Evolutionary conservation across 2,888 invertebrate species (phyloP).

Genomic region (Megaustenia siamemsis): DNA sequence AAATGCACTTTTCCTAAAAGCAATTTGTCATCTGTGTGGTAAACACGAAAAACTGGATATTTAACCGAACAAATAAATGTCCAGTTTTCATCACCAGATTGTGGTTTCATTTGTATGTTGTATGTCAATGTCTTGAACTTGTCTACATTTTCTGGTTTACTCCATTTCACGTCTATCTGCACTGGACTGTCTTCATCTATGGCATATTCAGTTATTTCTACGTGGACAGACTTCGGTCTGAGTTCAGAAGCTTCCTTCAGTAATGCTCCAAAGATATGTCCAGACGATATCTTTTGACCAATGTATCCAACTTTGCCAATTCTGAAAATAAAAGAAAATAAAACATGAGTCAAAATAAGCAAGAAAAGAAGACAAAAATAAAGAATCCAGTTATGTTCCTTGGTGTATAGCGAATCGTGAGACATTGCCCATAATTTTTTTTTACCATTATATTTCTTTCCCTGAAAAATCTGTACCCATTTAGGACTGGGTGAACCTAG

Average conservation of each 20-base stretch:
- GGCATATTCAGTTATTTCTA: not conserved
- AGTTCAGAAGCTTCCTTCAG: not conserved
- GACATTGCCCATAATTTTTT: too few relatives aligned
- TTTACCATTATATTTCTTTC: too few relatives aligned
- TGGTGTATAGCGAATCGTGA: too few relatives aligned
- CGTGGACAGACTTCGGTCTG: not conserved
- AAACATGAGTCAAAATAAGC: too few relatives aligned
- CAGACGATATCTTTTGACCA: constrained; percentile 9
- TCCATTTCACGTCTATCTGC: constrained; percentile 34
- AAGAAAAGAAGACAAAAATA: too few relatives aligned
- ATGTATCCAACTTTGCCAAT: constrained; percentile 38
- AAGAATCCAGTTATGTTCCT: too few relatives aligned
- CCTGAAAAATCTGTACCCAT: too few relatives aligned
- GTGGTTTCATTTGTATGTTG: constrained; percentile 13
- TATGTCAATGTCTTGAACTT: constrained; percentile 22
- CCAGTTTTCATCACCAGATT: constrained; percentile 7
- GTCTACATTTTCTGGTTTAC: constrained; percentile 31
- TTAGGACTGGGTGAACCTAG: too few relatives aligned
- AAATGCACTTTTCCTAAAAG: constrained; percentile 31
- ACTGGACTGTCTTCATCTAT: constrained; percentile 27
- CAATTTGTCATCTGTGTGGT: constrained; percentile 38
- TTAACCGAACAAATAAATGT: not conserved
- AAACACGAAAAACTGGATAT: constrained; percentile 35
- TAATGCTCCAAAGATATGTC: not conserved
- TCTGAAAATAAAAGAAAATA: constrained; percentile 16